Evolutionary conservation across 2,797 vertebrate species (phyloP), one percentile per base, ranked within the genome.

Genomic region (Mallotus villosus): DNA sequence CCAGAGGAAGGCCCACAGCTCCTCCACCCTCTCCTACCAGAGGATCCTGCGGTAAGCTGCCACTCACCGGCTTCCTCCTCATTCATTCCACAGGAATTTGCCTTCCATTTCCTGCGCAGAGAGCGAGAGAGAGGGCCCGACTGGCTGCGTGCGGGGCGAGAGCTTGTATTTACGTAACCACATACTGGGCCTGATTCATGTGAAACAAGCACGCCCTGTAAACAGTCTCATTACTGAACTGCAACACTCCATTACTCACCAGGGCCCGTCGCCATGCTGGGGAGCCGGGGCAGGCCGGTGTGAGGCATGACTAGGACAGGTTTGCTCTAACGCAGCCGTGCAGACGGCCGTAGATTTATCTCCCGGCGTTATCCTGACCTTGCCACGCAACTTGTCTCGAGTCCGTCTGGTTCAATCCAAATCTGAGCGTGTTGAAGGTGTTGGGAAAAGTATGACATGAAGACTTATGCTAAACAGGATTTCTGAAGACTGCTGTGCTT

Each of bases 21-120:
- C 89, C 88, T 90, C 80, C 37, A 41, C 83, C 22, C 25, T 70
- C 85, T 79, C 87, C 57, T 9, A 25, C 88, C 86, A 84, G 85
- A 89, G 78, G 34, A 69, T 85, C 84, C 88, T 80, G 82, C 84
- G 87, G 92, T 89, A 88, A 89, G 88, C 87, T 84, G 93, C 92
- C 91, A 93, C 93, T 92, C 89, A 91, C 94, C 95, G 93, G 95
- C 96, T 97, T 98, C 96, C 96, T 96, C 94, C 93, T 94, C 93
- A 94, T 94, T 94, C 93, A 88, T 94, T 95, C 93, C 84, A 87
- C 93, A 96, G 94, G 95, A 96, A 96, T 95, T 95, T 93, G 88
- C 93, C 93, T 94, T 91, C 93, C 92, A 95, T 97, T 97, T 97
- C 96, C 95, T 96, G 94, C 91, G 83, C 81, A 76, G 88, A 87